Evolutionary conservation across 2,113 vertebrate genomes (phyloP), one percentile per base, ranked within the genome.

Genomic region (Cairina moschata): DNA sequence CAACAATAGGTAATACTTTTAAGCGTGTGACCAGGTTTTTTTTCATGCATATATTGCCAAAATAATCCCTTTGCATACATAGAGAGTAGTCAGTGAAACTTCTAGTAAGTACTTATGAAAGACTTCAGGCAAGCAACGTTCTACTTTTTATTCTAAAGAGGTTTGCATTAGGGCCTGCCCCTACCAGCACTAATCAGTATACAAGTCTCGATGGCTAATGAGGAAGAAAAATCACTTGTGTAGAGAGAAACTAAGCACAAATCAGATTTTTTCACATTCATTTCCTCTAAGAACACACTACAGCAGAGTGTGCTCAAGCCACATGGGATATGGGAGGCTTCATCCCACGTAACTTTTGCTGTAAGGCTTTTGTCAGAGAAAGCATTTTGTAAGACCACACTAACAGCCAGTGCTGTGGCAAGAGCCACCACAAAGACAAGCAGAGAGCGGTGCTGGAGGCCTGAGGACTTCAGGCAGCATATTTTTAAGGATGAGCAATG

Each of bases 1-100:
- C 93, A 93, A 93, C 91, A 95, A 92, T 58, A 80, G 91, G 75
- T 92, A 94, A 91, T 83, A 72, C 55, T 89, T 90, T 56, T 88
- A 90, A 97, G 75, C 68, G 83, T 21, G 84, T 88, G 88, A 88
- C 69, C 81, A 96, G 81, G 72, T 95, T 94, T 75, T 92, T 69
- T 89, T 93, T 95, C 68, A 4, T 55, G 32, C 21, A 3, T 75
- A 9, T 1, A 13, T 83, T 93, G 96, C 92, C 89, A 93, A 81
- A 95, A 60, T 32, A 76, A 93, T 82, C 78, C 20, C 72, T 52
- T 40, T 46, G 28, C 81, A 58, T 18, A 60, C 20, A 44, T 11
- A 65, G 68, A 88, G 88, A 65, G 84, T 17, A 96, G 74, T 69
- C 83, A 85, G 71, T 86, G 93, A 95, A 88, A 91, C 32, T 54